Evolutionary conservation across 2,113 vertebrate species (phyloP).

Genomic region (Leptobrachium ailaonicum): DNA sequence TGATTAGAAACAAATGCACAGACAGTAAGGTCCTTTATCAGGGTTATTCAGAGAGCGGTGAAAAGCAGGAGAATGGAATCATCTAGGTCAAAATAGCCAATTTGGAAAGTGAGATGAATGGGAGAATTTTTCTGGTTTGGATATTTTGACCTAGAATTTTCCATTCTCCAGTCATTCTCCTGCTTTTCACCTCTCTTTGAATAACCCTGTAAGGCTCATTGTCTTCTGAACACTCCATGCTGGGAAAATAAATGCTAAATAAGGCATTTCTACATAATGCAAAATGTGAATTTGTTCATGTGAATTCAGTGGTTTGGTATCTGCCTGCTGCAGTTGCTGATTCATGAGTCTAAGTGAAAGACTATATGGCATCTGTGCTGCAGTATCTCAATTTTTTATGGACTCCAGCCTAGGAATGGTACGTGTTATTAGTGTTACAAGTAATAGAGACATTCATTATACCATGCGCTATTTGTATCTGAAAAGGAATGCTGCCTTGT

Average conservation of each 20-base stretch:
- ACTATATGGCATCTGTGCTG: conserved; percentile 55
- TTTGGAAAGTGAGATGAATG: too few species aligned
- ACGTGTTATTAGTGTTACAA: background rate
- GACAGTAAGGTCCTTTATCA: background rate
- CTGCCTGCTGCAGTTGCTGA: conserved; percentile 66
- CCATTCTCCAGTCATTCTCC: too few species aligned
- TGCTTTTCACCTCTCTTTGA: too few species aligned
- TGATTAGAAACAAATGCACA: background rate
- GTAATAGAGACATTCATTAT: background rate
- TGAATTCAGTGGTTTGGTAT: conserved; percentile 53
- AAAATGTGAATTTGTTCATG: conserved; percentile 52
- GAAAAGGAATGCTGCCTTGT: too few species aligned
- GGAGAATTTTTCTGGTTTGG: too few species aligned
- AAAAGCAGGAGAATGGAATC: too few species aligned
- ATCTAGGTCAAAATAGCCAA: too few species aligned
- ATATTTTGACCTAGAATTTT: too few species aligned
- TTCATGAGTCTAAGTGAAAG: conserved; percentile 63
- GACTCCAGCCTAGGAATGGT: conserved; percentile 41
- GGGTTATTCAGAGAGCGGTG: too few species aligned
- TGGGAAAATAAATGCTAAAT: conserved; percentile 57
- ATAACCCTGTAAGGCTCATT: too few species aligned
- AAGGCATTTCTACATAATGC: conserved; percentile 21
- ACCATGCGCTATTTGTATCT: too few species aligned
- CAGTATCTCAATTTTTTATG: conserved; percentile 57
- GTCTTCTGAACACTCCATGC: conserved; percentile 9